Evolutionary conservation across 2,888 invertebrate species (phyloP), one percentile per base, ranked within the genome.

Genomic region (Drosophila flavopinicola): DNA sequence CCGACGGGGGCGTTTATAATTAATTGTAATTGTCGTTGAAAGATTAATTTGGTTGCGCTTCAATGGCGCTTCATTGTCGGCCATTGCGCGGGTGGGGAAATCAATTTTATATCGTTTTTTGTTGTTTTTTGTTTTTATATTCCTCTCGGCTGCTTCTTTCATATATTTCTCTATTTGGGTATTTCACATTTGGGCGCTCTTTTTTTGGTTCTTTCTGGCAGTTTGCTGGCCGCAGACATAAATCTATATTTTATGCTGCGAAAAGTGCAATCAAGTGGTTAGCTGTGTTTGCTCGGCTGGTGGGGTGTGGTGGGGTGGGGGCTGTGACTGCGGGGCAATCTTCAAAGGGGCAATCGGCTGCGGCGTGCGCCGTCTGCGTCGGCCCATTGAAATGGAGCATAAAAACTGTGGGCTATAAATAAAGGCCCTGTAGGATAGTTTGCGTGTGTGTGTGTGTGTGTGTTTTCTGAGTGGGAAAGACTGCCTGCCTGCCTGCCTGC

Each of bases 1-100:
- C 38, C 61, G 78, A 58, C 78, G 86, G 82, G 86, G 85, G 86
- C 86, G 83, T 85, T 78, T 87, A 80, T 88, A 87, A 87, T 87
- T 87, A 87, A 87, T 87, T 88, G 87, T 88, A 86, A 88, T 87
- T 88, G 85, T 79, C 88, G 88, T 83, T 88, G 87, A 88, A 79
- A 88, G 88, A 88, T 88, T 88, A 88, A 87, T 87, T 87, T 88
- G 87, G 78, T 82, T 88, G 79, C 79, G 82, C 79, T 87, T 75
- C 83, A 79, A 82, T 83, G 84, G 87, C 85, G 87, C 82, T 85
- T 84, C 78, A 85, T 76, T 82, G 80, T 79, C 84, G 85, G 83
- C 70, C 74, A 83, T 78, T 78, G 80, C 59, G 83, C 73, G 85
- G 73, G 52, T 78, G 79, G 78, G 78, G 61, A 85, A 85, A 77